These are phyloP conservation scores for Drosophila varians DNA, from an alignment of 1,140 invertebrate species.

Conservation along the genomic window DNA sequence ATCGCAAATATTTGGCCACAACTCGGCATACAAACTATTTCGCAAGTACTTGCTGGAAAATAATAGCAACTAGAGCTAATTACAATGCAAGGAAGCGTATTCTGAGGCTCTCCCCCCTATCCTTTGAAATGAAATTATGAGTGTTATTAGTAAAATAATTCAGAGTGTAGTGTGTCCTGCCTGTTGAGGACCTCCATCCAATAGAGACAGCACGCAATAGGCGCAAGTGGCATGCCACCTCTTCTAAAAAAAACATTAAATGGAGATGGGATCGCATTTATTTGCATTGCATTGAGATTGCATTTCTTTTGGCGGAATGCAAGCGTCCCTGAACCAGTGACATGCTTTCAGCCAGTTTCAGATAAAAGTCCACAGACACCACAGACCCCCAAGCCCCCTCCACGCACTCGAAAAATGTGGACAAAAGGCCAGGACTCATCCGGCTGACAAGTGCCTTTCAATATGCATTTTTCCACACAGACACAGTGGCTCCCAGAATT, in stretches of 20 bases:
- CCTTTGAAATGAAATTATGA: neutral
- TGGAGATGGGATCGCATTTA: constrained; percentile 36
- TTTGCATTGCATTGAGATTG: constrained; percentile 43
- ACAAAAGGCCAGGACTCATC: constrained; percentile 30
- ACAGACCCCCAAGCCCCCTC: constrained; percentile 2
- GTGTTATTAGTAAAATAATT: no score
- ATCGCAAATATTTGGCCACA: constrained; percentile 71
- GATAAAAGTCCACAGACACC: constrained; percentile 7
- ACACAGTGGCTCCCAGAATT: constrained; percentile 1
- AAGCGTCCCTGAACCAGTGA: constrained; percentile 68
- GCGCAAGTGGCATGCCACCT: constrained; percentile 1
- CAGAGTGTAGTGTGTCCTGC: constrained; percentile 31
- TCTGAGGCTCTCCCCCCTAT: neutral
- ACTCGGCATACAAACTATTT: constrained; percentile 57
- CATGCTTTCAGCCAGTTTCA: constrained; percentile 43
- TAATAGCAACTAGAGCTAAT: constrained; percentile 53
- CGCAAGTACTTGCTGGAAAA: constrained; percentile 31
- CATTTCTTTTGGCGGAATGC: constrained; percentile 44
- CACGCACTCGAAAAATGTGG: constrained; percentile 21
- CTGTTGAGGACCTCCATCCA: constrained; percentile 54
- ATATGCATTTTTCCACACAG: constrained; percentile 32
- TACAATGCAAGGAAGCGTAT: constrained; percentile 66
- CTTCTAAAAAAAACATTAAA: constrained; percentile 54
- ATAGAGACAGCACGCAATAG: constrained; percentile 58
- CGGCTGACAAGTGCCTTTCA: constrained; percentile 36